phyloP scores from a whole-genome alignment of 2,888 invertebrate genomes.

The Pollenia angustigena region DNA sequence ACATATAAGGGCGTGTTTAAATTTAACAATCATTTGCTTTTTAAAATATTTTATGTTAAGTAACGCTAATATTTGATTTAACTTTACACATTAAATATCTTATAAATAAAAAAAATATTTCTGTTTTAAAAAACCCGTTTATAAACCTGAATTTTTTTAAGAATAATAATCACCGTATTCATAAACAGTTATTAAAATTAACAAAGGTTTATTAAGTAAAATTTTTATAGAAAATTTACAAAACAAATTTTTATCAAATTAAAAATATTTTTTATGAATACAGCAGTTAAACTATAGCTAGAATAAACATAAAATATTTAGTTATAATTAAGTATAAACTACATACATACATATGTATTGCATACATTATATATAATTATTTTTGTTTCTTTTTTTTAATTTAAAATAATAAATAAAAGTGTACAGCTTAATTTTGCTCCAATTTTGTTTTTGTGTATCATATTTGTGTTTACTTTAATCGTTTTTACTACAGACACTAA shows the following conservation, averaged over 20 bases:
- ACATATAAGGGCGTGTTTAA: conserved; percentile 62
- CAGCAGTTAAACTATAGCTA: not conserved
- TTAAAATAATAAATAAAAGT: conserved; percentile 30
- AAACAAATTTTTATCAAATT: no score
- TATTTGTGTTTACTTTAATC: conserved; percentile 49
- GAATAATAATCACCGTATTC: no score
- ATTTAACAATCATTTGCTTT: not conserved
- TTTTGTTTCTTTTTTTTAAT: not conserved
- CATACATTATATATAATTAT: not conserved
- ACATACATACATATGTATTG: conserved; percentile 1
- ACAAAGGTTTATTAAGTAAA: no score
- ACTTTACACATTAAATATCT: not conserved
- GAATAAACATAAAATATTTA: conserved; percentile 2
- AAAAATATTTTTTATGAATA: no score
- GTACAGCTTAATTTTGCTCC: conserved; percentile 58
- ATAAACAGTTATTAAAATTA: no score
- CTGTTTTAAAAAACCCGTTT: no score
- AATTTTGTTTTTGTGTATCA: conserved; percentile 66
- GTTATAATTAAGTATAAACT: not conserved
- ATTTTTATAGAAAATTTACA: no score
- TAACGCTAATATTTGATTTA: conserved; percentile 23
- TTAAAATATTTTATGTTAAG: conserved; percentile 8
- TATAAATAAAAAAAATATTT: not conserved
- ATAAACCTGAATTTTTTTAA: no score
- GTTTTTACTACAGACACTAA: conserved; percentile 63